Base-by-base conservation (phyloP, 1,140 invertebrate species). In the Pectinophora gossypiella region DNA sequence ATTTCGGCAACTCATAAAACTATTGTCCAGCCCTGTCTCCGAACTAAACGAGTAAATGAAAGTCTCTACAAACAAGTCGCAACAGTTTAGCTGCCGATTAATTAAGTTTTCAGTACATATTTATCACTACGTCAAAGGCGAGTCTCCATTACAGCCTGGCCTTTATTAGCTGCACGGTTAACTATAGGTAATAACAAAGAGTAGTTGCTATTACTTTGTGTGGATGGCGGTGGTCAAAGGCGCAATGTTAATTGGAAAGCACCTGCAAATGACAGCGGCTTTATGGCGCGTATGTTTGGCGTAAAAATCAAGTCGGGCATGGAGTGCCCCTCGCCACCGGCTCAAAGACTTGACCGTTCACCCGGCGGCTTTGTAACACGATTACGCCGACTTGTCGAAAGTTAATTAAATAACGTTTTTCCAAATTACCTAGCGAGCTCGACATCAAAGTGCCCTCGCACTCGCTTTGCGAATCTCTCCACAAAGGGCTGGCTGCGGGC, bases 331-430 rank as follows among this genome's bases (percentile, higher is more conserved):
- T 45, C 21, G 54, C 64, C 62, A 51, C 54, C 45, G 63, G 68
- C 69, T 74, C 77, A 85, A 80, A 83, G 79, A 81, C 69, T 76
- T 79, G 80, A 79, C 80, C 77, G 68, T 73, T 71, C 57, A 65
- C 66, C 61, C 59, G 64, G 65, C 61, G 72, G 77, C 83, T 86
- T 85, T 86, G 83, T 86, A 83, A 86, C 79, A 64, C 83, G 80
- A 86, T 86, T 82, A 86, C 77, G 66, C 68, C 57, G 73, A 85
- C 75, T 85, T 84, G 79, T 86, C 83, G 77, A 86, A 86, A 86
- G 76, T 84, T 86, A 85, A 86, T 86, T 86, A 86, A 86, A 83
- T 86, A 86, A 82, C 77, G 76, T 86, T 85, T 85, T 85, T 86
- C 83, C 70, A 72, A 86, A 85, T 85, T 81, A 84, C 72, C 80